A percentile compares a stretch with the other conserved stretches of the same genome.
These are phyloP conservation scores for Dioctria linearis DNA, from an alignment of 2,888 invertebrate genomes.

Conservation along the genomic window DNA sequence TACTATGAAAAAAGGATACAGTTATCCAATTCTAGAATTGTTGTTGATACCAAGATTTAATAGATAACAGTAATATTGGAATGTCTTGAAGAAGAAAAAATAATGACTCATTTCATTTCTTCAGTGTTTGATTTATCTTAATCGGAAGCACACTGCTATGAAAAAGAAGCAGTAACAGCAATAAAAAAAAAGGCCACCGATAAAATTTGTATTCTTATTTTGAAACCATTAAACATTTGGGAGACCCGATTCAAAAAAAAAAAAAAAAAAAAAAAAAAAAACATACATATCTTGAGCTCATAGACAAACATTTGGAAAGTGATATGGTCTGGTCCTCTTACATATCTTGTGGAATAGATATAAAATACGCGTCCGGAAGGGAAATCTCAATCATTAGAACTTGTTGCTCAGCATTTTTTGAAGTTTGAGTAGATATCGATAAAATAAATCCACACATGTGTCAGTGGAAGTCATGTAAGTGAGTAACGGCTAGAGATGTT, in stretches of 20 bases:
- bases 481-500: slow-evolving; percentile 13
- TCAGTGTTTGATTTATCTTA: not conserved
- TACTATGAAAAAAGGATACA: too few relatives aligned
- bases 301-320: slow-evolving; percentile 38
- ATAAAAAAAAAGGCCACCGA: slow-evolving; percentile 16
- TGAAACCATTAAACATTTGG: slow-evolving; percentile 29
- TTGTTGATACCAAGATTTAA: too few relatives aligned
- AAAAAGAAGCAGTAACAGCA: not conserved
- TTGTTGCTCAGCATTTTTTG: slow-evolving; percentile 37
- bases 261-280: not conserved
- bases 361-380: slow-evolving; percentile 11
- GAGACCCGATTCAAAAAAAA: not conserved
- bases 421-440: slow-evolving; percentile 18
- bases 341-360: not conserved
- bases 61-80: too few relatives aligned
- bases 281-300: not conserved
- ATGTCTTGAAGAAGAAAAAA: too few relatives aligned
- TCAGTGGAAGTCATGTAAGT: not conserved
- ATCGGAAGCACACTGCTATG: not conserved
- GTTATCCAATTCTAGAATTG: too few relatives aligned
- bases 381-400: slow-evolving; percentile 35
- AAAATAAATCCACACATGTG: slow-evolving; percentile 17
- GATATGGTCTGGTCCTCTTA: slow-evolving; percentile 25
- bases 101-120: too few relatives aligned
- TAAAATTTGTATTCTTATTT: slow-evolving; percentile 7